Conservation (phyloP, 2,888 invertebrate species). For the Pediacus dermestoides region DNA sequence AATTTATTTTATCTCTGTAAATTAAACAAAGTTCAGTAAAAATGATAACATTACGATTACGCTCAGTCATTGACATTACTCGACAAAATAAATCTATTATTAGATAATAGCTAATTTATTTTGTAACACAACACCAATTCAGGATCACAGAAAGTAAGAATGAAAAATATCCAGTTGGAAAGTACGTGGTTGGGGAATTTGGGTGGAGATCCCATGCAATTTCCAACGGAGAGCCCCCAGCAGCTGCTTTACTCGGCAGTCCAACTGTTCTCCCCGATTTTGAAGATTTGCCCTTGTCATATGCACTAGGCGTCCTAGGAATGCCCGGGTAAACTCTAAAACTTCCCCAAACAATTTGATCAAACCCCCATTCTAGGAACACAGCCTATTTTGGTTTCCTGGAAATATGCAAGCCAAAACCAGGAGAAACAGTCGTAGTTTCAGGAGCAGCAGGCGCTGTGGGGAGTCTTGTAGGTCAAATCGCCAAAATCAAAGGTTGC, state of each 20-base stretch:
- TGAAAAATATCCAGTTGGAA: slow-evolving; percentile 61
- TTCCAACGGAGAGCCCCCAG: slow-evolving; percentile 46
- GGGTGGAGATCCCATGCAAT: slow-evolving; percentile 68
- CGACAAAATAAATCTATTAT: no score
- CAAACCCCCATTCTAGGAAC: slow-evolving; percentile 51
- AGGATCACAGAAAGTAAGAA: slow-evolving; percentile 68
- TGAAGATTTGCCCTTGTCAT: slow-evolving; percentile 57
- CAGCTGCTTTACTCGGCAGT: slow-evolving; percentile 58
- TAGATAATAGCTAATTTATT: no score
- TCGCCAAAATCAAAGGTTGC: slow-evolving; percentile 69
- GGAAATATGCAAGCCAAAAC: slow-evolving; percentile 66
- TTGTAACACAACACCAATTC: no score
- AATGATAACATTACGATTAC: no score
- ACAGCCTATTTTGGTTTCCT: slow-evolving; percentile 73
- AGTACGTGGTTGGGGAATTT: slow-evolving; percentile 58
- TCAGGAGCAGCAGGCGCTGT: slow-evolving; percentile 77
- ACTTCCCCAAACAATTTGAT: slow-evolving; percentile 1
- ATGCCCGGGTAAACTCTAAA: slow-evolving; percentile 63
- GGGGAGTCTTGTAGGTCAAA: slow-evolving; percentile 74
- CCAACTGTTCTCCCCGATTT: slow-evolving; percentile 62
- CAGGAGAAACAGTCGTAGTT: slow-evolving; percentile 69
- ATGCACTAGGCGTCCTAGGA: slow-evolving; percentile 64
- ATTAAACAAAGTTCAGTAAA: no score
- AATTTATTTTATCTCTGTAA: no score
- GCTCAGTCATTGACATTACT: no score